Evolutionary conservation across 2,113 vertebrate genomes (phyloP).

Genomic region (Semnopithecus entellus): DNA sequence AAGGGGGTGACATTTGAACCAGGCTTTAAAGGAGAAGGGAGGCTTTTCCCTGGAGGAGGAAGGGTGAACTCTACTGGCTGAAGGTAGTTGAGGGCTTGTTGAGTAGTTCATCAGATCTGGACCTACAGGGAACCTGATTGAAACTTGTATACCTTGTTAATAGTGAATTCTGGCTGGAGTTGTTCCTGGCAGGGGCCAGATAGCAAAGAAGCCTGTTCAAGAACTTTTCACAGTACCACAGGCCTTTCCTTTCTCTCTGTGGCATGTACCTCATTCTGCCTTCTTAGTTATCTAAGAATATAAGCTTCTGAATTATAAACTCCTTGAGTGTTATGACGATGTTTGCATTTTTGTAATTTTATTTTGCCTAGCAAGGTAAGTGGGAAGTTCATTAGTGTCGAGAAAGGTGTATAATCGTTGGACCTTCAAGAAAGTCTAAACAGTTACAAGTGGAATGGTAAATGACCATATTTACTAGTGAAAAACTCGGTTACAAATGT

Average conservation of each 20-base stretch:
- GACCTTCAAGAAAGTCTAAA: not conserved
- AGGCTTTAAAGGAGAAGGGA: not conserved
- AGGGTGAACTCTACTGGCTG: not conserved
- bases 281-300: slow-evolving; percentile 26
- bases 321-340: not conserved
- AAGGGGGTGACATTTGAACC: slow-evolving; percentile 2
- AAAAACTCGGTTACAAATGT: not conserved
- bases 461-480: not conserved
- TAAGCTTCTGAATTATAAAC: not conserved
- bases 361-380: not conserved
- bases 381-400: not conserved
- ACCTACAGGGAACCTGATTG: not conserved
- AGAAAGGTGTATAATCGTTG: not conserved
- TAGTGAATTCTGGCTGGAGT: slow-evolving; percentile 24
- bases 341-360: slow-evolving; percentile 13
- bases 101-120: not conserved
- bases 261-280: slow-evolving; percentile 5
- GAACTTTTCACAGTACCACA: slow-evolving; percentile 31
- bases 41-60: not conserved
- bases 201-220: slow-evolving; percentile 13
- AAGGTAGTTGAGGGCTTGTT: not conserved
- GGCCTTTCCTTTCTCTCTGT: slow-evolving; percentile 11
- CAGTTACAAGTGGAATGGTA: not conserved
- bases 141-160: slow-evolving; percentile 7
- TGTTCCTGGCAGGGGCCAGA: not conserved